Percentiles rank a stretch among this genome's conserved stretches.
phyloP scores from a whole-genome alignment of 2,888 invertebrate genomes.

The Heliothis peltigera region DNA sequence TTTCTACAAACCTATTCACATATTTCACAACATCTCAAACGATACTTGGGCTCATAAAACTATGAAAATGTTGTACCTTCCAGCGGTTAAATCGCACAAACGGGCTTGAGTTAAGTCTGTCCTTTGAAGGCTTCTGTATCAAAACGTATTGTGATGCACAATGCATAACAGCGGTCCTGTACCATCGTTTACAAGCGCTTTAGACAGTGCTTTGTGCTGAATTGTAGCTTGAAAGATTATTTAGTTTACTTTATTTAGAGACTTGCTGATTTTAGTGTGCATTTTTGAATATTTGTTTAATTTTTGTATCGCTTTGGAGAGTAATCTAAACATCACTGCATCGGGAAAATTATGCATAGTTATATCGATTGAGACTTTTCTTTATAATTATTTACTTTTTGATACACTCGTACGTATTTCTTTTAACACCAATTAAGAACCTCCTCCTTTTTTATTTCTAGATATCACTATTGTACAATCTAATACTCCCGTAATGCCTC shows the following conservation, averaged over 20 bases:
- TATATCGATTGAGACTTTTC: no score
- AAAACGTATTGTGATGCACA: constrained; percentile 40
- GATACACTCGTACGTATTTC: no score
- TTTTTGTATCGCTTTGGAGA: no score
- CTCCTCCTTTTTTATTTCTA: no score
- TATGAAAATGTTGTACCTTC: neutral
- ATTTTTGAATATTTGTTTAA: no score
- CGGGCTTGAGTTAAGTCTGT: constrained; percentile 11
- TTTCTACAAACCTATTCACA: neutral
- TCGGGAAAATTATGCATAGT: no score
- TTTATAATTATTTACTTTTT: no score
- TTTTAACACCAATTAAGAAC: no score
- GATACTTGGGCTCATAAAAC: neutral
- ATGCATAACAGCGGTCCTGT: constrained; percentile 14
- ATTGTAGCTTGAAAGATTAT: constrained; percentile 29
- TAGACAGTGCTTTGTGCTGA: constrained; percentile 21
- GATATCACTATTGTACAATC: no score
- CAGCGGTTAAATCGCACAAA: constrained; percentile 20
- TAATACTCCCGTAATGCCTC: no score
- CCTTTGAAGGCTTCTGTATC: constrained; percentile 10
- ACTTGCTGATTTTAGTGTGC: neutral
- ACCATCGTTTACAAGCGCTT: constrained; percentile 19
- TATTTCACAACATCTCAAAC: neutral
- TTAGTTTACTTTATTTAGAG: constrained; percentile 13
- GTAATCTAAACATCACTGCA: no score